Conservation (phyloP, 2,797 vertebrate genomes). For the Oreortyx pictus region DNA sequence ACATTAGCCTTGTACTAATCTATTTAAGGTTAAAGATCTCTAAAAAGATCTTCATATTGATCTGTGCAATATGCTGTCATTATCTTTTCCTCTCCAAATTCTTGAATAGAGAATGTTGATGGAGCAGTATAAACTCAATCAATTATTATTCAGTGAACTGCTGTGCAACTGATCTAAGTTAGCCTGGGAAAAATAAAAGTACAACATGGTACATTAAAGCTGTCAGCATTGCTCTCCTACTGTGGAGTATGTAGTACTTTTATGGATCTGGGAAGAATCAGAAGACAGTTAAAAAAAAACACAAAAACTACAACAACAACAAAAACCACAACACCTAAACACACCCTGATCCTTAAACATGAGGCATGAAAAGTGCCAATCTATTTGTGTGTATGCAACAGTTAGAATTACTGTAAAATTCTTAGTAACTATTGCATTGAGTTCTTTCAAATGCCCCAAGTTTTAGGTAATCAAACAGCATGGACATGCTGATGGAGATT, state of each 20-base stretch:
- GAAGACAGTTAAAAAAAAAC: fast-evolving
- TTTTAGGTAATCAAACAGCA: background rate
- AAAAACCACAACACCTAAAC: background rate
- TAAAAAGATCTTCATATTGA: background rate
- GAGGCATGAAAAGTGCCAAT: background rate
- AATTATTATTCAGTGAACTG: background rate
- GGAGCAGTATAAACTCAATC: background rate
- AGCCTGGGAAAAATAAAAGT: background rate
- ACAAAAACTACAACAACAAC: background rate
- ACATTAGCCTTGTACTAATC: background rate
- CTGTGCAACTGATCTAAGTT: background rate
- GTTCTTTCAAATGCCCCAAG: background rate
- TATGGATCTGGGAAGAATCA: background rate
- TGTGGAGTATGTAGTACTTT: background rate
- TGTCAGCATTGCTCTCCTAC: background rate
- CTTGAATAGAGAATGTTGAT: background rate
- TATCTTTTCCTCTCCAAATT: background rate
- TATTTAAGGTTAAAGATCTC: background rate
- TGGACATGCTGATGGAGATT: background rate
- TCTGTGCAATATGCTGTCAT: background rate
- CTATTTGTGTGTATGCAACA: background rate
- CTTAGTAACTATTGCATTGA: background rate
- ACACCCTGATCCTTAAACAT: fast-evolving
- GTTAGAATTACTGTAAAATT: background rate
- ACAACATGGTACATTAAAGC: background rate